phyloP scores from a whole-genome alignment of 2,113 vertebrate genomes.

The Craseonycteris thonglongyai region DNA sequence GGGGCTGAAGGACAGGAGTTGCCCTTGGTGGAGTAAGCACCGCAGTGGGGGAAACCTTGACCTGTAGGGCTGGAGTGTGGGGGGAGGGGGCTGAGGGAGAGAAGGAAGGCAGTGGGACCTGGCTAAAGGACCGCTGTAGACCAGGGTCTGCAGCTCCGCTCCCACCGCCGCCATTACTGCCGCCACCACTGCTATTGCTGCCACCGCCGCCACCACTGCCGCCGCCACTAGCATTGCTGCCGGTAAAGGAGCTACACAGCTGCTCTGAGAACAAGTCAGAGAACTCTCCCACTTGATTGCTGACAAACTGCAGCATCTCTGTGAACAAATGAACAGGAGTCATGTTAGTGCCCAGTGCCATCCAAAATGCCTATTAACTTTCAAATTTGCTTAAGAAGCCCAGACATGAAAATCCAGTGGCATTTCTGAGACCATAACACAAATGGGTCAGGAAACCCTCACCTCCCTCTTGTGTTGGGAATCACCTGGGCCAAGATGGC shows the following conservation, averaged over 20 bases:
- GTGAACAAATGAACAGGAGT: conserved; percentile 52
- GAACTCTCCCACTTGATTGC: conserved; percentile 95
- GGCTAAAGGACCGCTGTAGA: conserved; percentile 71
- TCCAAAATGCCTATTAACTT: neutral
- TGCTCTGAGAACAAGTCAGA: conserved; percentile 94
- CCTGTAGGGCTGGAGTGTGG: conserved; percentile 74
- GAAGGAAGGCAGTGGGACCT: conserved; percentile 73
- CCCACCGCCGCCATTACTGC: neutral
- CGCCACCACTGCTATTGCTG: neutral
- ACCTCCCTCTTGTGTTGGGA: neutral
- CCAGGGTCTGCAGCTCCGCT: conserved; percentile 52
- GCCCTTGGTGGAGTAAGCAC: conserved; percentile 49
- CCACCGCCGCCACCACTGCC: rapidly evolving
- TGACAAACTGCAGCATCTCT: conserved; percentile 99
- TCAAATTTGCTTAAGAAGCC: neutral
- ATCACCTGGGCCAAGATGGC: neutral
- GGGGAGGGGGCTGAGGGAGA: conserved; percentile 34
- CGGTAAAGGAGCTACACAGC: conserved; percentile 68
- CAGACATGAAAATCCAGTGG: neutral
- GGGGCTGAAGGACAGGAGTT: conserved; percentile 77
- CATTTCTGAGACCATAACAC: neutral
- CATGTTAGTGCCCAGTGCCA: neutral
- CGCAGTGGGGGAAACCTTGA: conserved; percentile 56
- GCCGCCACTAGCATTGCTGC: conserved; percentile 55
- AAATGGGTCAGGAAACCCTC: neutral